Percentiles rank a stretch among this genome's conserved stretches.
Evolutionary conservation across 2,888 invertebrate genomes (phyloP).

Genomic region (Exocentrus adspersus): DNA sequence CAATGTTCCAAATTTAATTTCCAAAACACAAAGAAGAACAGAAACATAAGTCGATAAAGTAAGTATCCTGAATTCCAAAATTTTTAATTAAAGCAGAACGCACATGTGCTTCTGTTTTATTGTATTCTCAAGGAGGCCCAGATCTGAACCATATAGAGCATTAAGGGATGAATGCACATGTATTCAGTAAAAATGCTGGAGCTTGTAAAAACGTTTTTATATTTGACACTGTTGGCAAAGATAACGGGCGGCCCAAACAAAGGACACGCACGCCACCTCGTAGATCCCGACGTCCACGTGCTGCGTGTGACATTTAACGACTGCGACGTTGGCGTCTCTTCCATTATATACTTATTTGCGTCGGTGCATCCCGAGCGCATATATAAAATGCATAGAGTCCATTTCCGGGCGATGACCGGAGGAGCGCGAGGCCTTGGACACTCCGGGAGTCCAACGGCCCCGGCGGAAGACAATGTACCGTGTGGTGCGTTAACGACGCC

Average conservation of each 20-base stretch:
- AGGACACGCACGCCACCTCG: background rate
- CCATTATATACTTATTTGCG: slow-evolving; percentile 1
- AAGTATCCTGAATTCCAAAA: no score
- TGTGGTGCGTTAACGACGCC: slow-evolving; percentile 6
- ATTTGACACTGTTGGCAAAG: no score
- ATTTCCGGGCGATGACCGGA: slow-evolving; percentile 52
- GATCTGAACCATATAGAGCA: no score
- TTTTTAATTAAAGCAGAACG: no score
- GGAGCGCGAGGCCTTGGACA: slow-evolving; percentile 47
- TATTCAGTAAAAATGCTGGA: no score
- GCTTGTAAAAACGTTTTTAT: no score
- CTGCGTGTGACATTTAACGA: slow-evolving; percentile 19
- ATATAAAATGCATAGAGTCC: slow-evolving; percentile 42
- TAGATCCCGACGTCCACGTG: background rate
- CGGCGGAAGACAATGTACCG: slow-evolving; percentile 46
- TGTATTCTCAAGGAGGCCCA: no score
- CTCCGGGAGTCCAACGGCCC: slow-evolving; percentile 52
- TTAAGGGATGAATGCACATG: no score
- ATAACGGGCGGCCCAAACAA: background rate
- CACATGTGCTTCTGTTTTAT: no score
- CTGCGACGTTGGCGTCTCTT: background rate
- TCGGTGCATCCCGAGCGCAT: background rate
- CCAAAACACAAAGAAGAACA: no score
- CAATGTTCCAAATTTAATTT: no score
- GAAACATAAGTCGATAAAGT: no score